Base-by-base conservation (phyloP, 1,140 invertebrate genomes). In the Chionoecetes opilio region DNA sequence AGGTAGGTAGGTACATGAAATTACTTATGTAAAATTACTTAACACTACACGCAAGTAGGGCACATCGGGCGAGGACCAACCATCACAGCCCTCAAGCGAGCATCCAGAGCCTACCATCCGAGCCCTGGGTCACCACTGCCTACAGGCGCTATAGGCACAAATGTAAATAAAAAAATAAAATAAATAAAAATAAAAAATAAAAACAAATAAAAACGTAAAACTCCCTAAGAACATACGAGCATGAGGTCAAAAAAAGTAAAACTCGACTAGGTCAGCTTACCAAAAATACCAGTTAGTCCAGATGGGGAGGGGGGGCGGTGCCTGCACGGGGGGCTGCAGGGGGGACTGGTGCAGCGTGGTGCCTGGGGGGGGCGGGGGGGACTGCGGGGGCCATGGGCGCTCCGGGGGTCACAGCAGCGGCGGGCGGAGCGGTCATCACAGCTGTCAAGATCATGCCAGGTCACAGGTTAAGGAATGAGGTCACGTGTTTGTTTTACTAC, bases 261-360 rank as follows among this genome's bases (percentile, higher is more conserved):
- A 87, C 11, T 11, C 11, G 14, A 31, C 11, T 14, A 21, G n/a
- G n/a, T n/a, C n/a, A n/a, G n/a, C 63, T 75, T n/a, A 75, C 63
- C 63, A 75, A 75, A 75, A 75, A 75, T 75, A 75, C 63, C 63
- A 75, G n/a, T 75, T 75, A 26, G 63, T 75, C 63, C 63, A 87
- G 34, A 87, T 87, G 26, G 34, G 38, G 1, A 34, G 38, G 86
- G 34, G 34, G 38, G 34, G 86, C 86, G 34, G 38, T 29, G 38
- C 11, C 34, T 9, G 37, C 8, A 87, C 32, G 29, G 85, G 37
- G 34, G 63, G 63, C 3, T 5, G 63, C n/a, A 75, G 63, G 11
- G 63, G 63, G 53, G 63, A 26, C 1, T 75, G 11, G 21, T 26
- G 21, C 11, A 75, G 63, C 21, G 63, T 75, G 11, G 63, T 75